Base-by-base conservation (phyloP, 2,113 vertebrate species). In the Himantopus leucocephalus region DNA sequence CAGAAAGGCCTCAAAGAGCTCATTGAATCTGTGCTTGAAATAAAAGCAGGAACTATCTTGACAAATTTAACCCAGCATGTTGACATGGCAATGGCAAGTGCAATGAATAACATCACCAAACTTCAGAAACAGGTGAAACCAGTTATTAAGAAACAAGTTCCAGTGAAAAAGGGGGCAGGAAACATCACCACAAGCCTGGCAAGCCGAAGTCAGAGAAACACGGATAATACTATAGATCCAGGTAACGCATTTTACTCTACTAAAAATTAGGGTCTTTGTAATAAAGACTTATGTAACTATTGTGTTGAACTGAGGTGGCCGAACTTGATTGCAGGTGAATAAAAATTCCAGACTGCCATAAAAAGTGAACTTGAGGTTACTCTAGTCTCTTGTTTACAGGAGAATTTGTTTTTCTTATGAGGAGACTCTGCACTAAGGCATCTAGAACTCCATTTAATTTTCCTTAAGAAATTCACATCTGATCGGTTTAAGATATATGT, bases 131-230 rank as follows among this genome's bases (percentile, higher is more conserved):
- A 97, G 77, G 35, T 89, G 27, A 98, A 98, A 88, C 60, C 79
- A 9, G 53, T 84, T 19, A 12, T 82, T 26, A 98, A 98, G 93
- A 98, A 98, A 93, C 41, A 88, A 41, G 53, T 22, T 11, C 39
- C 70, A 35, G 47, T 6, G 5, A 98, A 98, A 97, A 98, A 98
- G 76, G 60, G 85, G 18, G 5, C 82, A 55, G 67, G 68, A 77
- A 98, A 98, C 6, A 1, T 89, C 19, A 97, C 96, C 6, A 29
- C 92, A 45, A 72, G 59, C 60, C 71, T 96, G 60, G 75, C 92
- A 67, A 96, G 97, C 19, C 96, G 98, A 52, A 97, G 92, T 47
- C 98, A 98, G 87, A 98, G 98, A 71, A 98, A 98, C 66, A 94
- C 98, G 0, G 98, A 98, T 77, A 97, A 90, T 37, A 3, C 91